Base-by-base conservation (phyloP, 2,797 vertebrate genomes). In the Melanotaenia maccullochi region DNA sequence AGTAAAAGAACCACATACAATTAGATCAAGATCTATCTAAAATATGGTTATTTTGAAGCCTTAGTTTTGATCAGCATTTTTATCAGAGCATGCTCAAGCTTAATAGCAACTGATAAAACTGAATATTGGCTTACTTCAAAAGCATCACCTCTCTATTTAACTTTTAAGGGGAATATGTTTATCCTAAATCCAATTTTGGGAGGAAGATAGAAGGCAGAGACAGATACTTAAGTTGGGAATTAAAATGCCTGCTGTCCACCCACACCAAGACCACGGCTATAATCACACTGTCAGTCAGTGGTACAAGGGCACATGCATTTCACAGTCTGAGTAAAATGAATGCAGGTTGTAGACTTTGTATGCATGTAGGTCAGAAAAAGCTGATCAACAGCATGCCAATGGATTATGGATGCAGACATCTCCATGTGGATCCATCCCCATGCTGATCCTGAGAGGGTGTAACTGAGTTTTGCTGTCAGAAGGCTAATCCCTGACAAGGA, bases 401-500 rank as follows among this genome's bases (percentile, higher is more conserved):
- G 82, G 84, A 74, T 82, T 61, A 76, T 9, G 7, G 59, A 78
- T 13, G 12, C 65, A 55, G 54, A 78, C 75, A 60, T 75, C 68
- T 81, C 55, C 60, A 60, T 67, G 57, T 57, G 12, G 68, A 66
- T 76, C 65, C 62, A 57, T 73, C 77, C 77, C 75, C 60, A 56
- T 51, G 84, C 60, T 57, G 79, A 81, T 72, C 79, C 78, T 71
- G 82, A 86, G 83, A 76, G 68, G 81, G 84, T 84, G 85, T 85
- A 78, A 83, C 77, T 60, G 81, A 84, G 87, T 81, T 73, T 72
- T 73, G 66, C 85, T 85, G 85, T 87, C 84, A 84, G 71, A 80
- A 70, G 66, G 49, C 82, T 89, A 89, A 91, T 89, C 86, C 85
- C 61, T 84, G 71, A 70, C 79, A 71, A 72, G 72, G 83, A 88